Evolutionary conservation across 2,797 vertebrate genomes (phyloP).

Genomic region (Macropus fuliginosus): DNA sequence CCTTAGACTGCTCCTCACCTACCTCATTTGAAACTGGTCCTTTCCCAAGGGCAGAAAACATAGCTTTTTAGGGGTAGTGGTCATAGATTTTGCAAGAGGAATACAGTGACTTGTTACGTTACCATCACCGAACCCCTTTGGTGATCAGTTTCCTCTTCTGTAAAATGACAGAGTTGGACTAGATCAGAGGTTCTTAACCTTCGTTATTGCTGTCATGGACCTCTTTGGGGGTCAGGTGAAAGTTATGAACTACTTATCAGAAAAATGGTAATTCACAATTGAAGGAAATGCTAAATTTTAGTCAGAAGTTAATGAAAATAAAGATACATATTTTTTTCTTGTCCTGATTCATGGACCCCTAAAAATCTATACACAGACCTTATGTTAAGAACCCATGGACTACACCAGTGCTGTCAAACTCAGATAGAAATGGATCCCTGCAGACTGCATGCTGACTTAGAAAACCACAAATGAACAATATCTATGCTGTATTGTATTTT

Average conservation of each 20-base stretch:
- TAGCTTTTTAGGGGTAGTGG: neutral
- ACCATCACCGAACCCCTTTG: neutral
- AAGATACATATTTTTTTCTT: neutral
- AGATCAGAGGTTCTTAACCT: neutral
- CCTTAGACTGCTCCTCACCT: neutral
- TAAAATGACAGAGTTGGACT: neutral
- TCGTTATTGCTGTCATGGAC: neutral
- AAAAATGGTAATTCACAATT: neutral
- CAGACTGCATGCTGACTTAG: neutral
- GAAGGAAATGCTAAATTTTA: neutral
- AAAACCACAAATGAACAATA: neutral
- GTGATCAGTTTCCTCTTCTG: neutral
- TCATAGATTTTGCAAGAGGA: neutral
- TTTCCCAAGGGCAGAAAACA: neutral
- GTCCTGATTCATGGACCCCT: neutral
- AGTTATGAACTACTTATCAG: neutral
- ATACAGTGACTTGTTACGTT: neutral
- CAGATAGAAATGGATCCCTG: neutral
- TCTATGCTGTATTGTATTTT: neutral
- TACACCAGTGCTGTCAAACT: neutral
- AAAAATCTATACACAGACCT: neutral
- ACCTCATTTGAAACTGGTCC: neutral
- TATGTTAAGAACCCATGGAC: neutral
- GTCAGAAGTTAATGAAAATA: neutral
- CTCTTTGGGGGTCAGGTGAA: neutral